Percentiles rank a stretch among this genome's conserved stretches.
These are phyloP conservation scores for Apis laboriosa DNA, from an alignment of 1,140 invertebrate species.

Conservation along the genomic window DNA sequence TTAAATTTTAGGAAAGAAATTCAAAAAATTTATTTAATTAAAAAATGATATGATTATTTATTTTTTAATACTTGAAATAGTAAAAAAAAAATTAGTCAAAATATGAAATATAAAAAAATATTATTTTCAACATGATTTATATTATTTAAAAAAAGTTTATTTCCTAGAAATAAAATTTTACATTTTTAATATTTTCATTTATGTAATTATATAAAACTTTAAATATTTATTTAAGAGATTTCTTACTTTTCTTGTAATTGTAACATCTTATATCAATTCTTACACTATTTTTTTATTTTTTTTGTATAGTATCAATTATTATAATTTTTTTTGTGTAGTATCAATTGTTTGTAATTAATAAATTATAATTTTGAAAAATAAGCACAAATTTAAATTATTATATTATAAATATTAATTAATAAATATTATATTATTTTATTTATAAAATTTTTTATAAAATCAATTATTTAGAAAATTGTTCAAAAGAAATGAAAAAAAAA, in stretches of 20 bases:
- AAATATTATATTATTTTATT: neutral
- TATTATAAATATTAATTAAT: neutral
- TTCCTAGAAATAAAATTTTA: neutral
- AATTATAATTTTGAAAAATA: neutral
- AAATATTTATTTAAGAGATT: neutral
- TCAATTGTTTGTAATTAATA: neutral
- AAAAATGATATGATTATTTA: neutral
- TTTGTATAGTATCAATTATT: neutral
- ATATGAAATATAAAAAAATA: no score
- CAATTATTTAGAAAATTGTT: neutral
- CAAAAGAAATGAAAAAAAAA: neutral
- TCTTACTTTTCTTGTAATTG: neutral
- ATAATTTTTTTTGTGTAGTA: neutral
- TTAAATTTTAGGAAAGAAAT: constrained; percentile 73
- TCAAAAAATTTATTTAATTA: constrained; percentile 20
- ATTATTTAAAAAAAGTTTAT: no score
- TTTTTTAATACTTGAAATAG: neutral
- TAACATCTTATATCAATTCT: neutral
- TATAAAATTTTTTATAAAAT: neutral
- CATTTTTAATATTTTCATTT: neutral
- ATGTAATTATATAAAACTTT: neutral
- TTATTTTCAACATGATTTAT: neutral
- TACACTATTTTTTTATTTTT: neutral
- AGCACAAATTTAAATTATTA: constrained; percentile 19
- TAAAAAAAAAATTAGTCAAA: no score